Evolutionary conservation across 2,797 vertebrate genomes (phyloP), one percentile per base, ranked within the genome.

Genomic region (Melanotaenia parkinsoni): DNA sequence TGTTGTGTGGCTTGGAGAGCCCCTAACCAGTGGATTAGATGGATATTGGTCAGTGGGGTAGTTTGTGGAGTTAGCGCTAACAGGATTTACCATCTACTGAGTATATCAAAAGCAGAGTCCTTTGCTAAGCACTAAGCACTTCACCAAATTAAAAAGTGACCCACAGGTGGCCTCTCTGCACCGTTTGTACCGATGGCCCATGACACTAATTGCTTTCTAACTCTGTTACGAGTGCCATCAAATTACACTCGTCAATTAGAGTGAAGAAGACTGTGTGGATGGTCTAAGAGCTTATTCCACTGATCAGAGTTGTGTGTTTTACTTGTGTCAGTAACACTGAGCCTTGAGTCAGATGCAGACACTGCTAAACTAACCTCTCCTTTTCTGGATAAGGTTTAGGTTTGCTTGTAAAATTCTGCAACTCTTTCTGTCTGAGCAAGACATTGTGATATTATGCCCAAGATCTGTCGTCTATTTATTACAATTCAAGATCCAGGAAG

Each of bases 131-230:
- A 93, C 91, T 92, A 93, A 94, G 95, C 94, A 95, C 94, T 95
- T 91, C 92, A 90, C 92, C 93, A 95, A 95, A 95, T 95, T 95
- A 95, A 95, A 95, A 95, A 93, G 91, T 92, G 90, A 92, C 93
- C 92, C 93, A 95, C 94, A 95, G 93, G 93, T 95, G 94, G 93
- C 90, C 90, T 92, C 86, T 89, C 86, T 91, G 82, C 86, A 67
- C 85, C 84, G 85, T 88, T 91, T 91, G 89, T 89, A 91, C 92
- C 89, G 84, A 92, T 91, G 83, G 90, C 90, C 92, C 91, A 81
- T 89, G 90, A 93, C 79, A 82, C 94, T 95, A 95, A 95, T 95
- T 95, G 94, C 93, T 93, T 94, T 94, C 92, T 94, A 94, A 94
- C 93, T 94, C 92, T 91, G 90, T 95, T 95, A 95, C 88, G 73